These are phyloP conservation scores for Helicoverpa assulta DNA, from an alignment of 2,888 invertebrate genomes.

Conservation along the genomic window DNA sequence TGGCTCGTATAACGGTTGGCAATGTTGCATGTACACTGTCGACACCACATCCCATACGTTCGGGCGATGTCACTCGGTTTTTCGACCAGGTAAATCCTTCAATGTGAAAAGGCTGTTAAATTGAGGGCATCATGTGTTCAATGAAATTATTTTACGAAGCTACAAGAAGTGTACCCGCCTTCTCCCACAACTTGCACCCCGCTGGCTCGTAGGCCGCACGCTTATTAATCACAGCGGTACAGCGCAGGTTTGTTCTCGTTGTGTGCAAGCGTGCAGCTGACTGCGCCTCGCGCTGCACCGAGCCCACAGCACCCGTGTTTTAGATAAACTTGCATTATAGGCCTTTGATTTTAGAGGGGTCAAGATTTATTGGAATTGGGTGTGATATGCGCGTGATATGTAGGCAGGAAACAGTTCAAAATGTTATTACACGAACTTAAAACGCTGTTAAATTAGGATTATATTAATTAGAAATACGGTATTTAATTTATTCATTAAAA, in stretches of 20 bases:
- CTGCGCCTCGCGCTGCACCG: constrained; percentile 17
- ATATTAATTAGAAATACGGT: no score
- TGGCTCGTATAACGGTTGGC: no score
- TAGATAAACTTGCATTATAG: background rate
- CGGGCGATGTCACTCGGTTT: no score
- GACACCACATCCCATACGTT: no score
- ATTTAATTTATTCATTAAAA: no score
- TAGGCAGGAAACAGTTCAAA: background rate
- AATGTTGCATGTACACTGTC: no score
- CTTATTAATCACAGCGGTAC: constrained; percentile 62
- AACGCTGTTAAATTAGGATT: background rate
- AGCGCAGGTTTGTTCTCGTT: constrained; percentile 54
- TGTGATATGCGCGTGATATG: no score
- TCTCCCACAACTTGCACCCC: constrained; percentile 5
- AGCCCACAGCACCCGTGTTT: background rate
- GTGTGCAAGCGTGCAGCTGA: constrained; percentile 49
- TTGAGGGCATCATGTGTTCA: no score
- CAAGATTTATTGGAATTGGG: background rate
- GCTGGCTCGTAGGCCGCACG: constrained; percentile 36
- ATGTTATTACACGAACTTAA: background rate
- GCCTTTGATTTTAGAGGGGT: background rate
- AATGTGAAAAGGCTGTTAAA: no score
- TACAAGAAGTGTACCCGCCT: background rate
- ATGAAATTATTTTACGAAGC: no score
- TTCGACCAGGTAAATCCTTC: no score